These are phyloP conservation scores for Uloborus plumipes DNA, from an alignment of 2,888 invertebrate genomes.

Conservation along the genomic window DNA sequence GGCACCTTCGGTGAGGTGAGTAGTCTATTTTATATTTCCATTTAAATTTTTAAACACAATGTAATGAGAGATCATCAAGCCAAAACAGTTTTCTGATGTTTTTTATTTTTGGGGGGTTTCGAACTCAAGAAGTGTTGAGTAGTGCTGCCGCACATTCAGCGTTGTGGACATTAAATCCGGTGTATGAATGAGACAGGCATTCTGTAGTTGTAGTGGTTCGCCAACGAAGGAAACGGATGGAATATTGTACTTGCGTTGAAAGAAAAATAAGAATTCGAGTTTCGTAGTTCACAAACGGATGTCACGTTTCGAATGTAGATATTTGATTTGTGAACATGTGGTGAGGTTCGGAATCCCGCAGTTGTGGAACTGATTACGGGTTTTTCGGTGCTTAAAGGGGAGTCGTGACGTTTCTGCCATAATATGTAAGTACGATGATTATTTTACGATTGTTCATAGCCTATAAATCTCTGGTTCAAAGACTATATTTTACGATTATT, in stretches of 20 bases:
- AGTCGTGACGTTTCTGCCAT: too few species aligned
- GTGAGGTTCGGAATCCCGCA: background rate
- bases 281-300: constrained; percentile 53
- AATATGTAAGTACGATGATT: too few species aligned
- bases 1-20: constrained; percentile 59
- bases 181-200: constrained; percentile 29
- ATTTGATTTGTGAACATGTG: constrained; percentile 24
- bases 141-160: background rate
- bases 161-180: constrained; percentile 7
- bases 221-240: constrained; percentile 40
- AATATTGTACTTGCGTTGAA: constrained; percentile 38
- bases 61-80: too few species aligned
- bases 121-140: background rate
- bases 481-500: too few species aligned
- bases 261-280: constrained; percentile 10
- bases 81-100: too few species aligned
- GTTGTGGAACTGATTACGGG: background rate
- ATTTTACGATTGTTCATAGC: too few species aligned
- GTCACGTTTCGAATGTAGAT: constrained; percentile 40
- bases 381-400: too few species aligned
- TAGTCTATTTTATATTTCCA: constrained; percentile 5
- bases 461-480: too few species aligned
- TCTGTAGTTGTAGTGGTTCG: constrained; percentile 38
- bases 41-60: background rate
- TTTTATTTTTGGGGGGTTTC: background rate